Evolutionary conservation across 1,140 invertebrate genomes (phyloP), one percentile per base, ranked within the genome.

Genomic region (Drosophila neocordata): DNA sequence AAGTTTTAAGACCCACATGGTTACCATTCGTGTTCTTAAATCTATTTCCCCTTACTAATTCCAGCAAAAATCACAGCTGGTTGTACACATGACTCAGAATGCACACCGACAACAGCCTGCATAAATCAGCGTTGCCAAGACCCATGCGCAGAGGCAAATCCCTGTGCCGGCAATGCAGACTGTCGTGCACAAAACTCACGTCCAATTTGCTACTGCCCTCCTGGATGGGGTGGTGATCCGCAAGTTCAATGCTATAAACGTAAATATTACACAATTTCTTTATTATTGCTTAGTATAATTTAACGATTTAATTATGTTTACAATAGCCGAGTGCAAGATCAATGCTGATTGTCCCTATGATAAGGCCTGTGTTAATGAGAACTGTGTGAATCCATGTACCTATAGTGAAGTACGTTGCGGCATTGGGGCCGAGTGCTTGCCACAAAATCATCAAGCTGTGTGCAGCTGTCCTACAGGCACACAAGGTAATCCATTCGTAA

Each of bases 321-420:
- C 4, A 31, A 44, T 87, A 97, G 96, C 96, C 20, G 96, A 97
- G 92, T 98, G 97, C 92, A 95, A 94, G 75, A 91, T 93, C 4
- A 95, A 98, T 87, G 92, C 94, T 12, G 96, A 98, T 53, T 98
- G 97, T 93, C 96, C 97, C 0, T 96, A 95, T 79, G 96, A 98
- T 80, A 97, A 96, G 88, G 94, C 94, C 20, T 97, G 97, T 76
- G 93, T 95, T 24, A 95, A 95, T 69, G 93, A 94, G 68, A 96
- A 96, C 72, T 98, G 97, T 77, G 91, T 96, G 6, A 95, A 96
- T 89, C 96, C 97, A 1, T 98, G 97, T 79, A 77, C 93, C 0
- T 92, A 93, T 13, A 93, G 93, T 4, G 93, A 93, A 22, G 92
- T 92, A 12, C 88, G 93, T 5, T 98, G 97, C 89, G 97, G 97